A percentile compares a stretch with the other conserved stretches of the same genome.
These are phyloP conservation scores for Epinephelus awoara DNA, from an alignment of 2,797 vertebrate genomes.

Conservation along the genomic window DNA sequence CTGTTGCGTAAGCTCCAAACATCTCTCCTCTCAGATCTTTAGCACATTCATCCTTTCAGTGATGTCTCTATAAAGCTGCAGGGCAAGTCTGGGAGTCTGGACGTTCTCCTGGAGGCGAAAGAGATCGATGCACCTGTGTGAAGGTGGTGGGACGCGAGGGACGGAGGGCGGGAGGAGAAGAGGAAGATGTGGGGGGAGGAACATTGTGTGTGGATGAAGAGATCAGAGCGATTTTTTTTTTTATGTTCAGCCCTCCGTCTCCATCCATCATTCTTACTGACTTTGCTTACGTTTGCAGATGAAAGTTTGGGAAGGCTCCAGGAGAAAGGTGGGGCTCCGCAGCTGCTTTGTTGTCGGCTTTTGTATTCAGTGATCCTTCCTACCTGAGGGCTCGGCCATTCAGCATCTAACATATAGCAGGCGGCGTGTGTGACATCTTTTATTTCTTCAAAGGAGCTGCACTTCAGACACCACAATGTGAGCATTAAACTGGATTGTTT, in stretches of 20 bases:
- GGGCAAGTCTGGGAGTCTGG: constrained; percentile 36
- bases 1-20: constrained; percentile 44
- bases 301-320: constrained; percentile 65
- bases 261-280: constrained; percentile 59
- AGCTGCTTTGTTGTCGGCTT: constrained; percentile 71
- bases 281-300: constrained; percentile 59
- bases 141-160: constrained; percentile 24
- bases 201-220: constrained; percentile 27
- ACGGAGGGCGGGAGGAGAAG: constrained; percentile 39
- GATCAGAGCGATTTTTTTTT: constrained; percentile 63
- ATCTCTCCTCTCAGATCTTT: constrained; percentile 52
- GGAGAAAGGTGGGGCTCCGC: constrained; percentile 52
- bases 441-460: constrained; percentile 64
- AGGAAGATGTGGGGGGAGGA: constrained; percentile 24
- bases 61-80: constrained; percentile 45
- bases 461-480: constrained; percentile 56
- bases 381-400: constrained; percentile 60
- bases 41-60: constrained; percentile 32
- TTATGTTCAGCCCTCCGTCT: constrained; percentile 23
- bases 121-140: constrained; percentile 60
- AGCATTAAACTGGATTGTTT: constrained; percentile 34
- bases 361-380: constrained; percentile 57
- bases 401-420: constrained; percentile 47
- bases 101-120: constrained; percentile 41
- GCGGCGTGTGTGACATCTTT: constrained; percentile 50